phyloP scores from a whole-genome alignment of 2,113 vertebrate species.

The Protobothrops flavoviridis region DNA sequence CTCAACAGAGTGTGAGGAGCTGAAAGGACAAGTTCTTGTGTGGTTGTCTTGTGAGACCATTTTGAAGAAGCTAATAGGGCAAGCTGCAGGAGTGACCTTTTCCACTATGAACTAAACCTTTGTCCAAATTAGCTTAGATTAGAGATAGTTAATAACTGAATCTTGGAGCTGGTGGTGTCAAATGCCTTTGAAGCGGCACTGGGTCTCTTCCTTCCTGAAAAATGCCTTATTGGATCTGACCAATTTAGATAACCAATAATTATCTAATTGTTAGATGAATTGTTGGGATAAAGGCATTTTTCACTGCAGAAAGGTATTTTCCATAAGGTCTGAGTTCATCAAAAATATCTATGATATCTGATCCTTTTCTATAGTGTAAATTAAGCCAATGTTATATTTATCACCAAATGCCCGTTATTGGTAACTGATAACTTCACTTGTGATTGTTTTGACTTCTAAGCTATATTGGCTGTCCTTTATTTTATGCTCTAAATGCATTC shows the following conservation, averaged over 20 bases:
- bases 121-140: neutral
- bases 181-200: neutral
- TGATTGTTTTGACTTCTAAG: conserved; percentile 45
- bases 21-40: neutral
- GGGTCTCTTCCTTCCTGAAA: neutral
- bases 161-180: neutral
- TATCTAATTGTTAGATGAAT: neutral
- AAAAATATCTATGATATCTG: neutral
- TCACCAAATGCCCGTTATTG: conserved; percentile 6
- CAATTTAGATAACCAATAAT: neutral
- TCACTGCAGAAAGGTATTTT: neutral
- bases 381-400: conserved; percentile 7
- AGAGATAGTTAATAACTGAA: neutral
- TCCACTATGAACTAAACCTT: neutral
- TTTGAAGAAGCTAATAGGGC: neutral
- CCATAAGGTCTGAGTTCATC: neutral
- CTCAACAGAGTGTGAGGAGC: neutral
- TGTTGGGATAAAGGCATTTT: neutral
- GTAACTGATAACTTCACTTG: conserved; percentile 22
- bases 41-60: neutral
- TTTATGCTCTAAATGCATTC: conserved; percentile 41
- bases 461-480: conserved; percentile 10
- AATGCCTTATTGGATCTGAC: neutral
- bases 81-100: neutral
- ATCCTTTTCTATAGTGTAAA: neutral